phyloP scores from a whole-genome alignment of 2,797 vertebrate species.

The Buceros bicornis region DNA sequence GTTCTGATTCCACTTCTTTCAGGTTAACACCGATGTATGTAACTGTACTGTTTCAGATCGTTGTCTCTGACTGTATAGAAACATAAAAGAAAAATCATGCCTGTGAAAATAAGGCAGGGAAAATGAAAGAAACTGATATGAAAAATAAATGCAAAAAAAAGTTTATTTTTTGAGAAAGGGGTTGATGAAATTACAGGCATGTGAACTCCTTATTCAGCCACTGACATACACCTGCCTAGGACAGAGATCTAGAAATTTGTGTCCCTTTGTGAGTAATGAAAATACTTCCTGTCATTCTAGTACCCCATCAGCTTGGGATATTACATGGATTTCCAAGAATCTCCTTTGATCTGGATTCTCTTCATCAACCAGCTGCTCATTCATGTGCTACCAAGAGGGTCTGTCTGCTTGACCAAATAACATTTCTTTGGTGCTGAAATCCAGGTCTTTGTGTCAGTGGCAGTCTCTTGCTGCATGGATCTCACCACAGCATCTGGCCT shows the following conservation, averaged over 20 bases:
- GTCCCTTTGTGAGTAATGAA: neutral
- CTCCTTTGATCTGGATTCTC: neutral
- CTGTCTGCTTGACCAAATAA: neutral
- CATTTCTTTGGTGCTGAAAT: neutral
- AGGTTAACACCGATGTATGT: neutral
- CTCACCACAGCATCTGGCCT: neutral
- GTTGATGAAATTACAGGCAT: neutral
- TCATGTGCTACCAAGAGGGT: neutral
- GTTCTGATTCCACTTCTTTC: neutral
- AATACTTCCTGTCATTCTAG: neutral
- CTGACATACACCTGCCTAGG: neutral
- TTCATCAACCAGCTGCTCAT: neutral
- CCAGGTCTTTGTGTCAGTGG: neutral
- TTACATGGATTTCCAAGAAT: neutral
- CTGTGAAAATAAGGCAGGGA: neutral
- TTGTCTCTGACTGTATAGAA: neutral
- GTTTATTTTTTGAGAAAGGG: neutral
- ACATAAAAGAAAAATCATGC: neutral
- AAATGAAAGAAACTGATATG: neutral
- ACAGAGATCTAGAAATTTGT: neutral
- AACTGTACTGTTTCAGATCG: neutral
- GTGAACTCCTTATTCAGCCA: neutral
- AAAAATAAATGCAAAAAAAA: neutral
- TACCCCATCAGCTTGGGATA: neutral
- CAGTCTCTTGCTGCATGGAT: neutral